Percentiles rank a stretch among this genome's conserved stretches.
Evolutionary conservation across 2,113 vertebrate species (phyloP).

Genomic region (Aix galericulata): DNA sequence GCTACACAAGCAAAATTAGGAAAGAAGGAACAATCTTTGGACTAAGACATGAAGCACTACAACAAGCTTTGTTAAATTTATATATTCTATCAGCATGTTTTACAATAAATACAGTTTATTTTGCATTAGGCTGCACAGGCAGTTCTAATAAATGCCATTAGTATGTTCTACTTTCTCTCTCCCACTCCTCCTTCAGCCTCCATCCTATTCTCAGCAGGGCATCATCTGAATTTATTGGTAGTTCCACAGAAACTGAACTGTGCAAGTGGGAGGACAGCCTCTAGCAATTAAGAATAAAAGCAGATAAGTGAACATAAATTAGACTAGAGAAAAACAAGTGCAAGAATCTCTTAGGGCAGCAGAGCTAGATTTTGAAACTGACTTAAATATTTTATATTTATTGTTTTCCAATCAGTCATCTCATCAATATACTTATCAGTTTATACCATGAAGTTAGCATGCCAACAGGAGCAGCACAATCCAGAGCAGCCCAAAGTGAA

Average conservation of each 20-base stretch:
- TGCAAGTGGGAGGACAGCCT: neutral
- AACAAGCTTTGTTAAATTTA: neutral
- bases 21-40: neutral
- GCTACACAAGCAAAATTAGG: neutral
- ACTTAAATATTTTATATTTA: neutral
- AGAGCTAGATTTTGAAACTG: neutral
- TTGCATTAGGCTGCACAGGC: neutral
- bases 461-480: neutral
- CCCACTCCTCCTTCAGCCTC: neutral
- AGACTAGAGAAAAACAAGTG: neutral
- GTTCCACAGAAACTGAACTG: neutral
- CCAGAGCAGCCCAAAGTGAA: neutral
- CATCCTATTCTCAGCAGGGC: conserved; percentile 2
- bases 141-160: neutral
- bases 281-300: neutral
- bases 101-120: neutral
- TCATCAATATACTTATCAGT: neutral
- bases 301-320: neutral
- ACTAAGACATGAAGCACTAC: neutral
- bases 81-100: neutral
- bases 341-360: neutral
- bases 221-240: neutral
- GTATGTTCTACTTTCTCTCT: neutral
- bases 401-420: neutral
- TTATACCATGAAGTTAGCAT: neutral